Percentiles rank a stretch among this genome's conserved stretches.
Evolutionary conservation across 2,797 vertebrate species (phyloP).

Genomic region (Antennarius maculatus): DNA sequence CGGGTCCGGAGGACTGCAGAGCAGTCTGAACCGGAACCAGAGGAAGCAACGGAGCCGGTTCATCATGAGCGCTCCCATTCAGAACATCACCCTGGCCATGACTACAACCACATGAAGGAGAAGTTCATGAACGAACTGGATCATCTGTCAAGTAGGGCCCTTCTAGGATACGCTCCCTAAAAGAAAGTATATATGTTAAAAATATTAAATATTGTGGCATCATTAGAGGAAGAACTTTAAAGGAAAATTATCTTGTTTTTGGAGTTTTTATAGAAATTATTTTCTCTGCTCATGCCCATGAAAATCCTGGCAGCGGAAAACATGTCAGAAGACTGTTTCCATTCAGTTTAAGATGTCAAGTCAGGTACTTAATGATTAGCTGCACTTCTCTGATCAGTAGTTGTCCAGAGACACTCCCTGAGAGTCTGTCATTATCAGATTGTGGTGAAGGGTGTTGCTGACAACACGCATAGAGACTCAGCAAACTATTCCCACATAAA

Average conservation of each 20-base stretch:
- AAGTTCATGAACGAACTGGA: constrained; percentile 88
- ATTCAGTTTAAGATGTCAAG: not conserved
- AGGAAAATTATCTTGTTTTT: not conserved
- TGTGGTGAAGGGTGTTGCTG: constrained; percentile 41
- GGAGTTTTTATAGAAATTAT: not conserved
- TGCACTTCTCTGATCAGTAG: constrained; percentile 19
- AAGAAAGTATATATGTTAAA: not conserved
- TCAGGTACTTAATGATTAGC: constrained; percentile 38
- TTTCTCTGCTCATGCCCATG: not conserved
- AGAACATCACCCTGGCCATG: constrained; percentile 67
- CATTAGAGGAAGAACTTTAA: not conserved
- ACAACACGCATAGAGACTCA: constrained; percentile 27
- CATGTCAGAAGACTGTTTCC: not conserved
- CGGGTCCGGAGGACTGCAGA: constrained; percentile 74
- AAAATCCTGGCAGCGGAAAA: not conserved
- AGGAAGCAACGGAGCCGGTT: constrained; percentile 63
- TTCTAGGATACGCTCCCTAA: not conserved
- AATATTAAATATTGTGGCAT: not conserved
- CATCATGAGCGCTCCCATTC: constrained; percentile 59
- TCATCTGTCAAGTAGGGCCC: constrained; percentile 80
- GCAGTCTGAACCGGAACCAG: constrained; percentile 65
- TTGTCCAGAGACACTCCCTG: constrained; percentile 29
- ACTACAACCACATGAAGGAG: constrained; percentile 86
- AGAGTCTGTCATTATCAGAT: constrained; percentile 61
- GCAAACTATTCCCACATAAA: constrained; percentile 30